phyloP scores from a whole-genome alignment of 2,888 invertebrate genomes.

The Tachystola acroxantha region DNA sequence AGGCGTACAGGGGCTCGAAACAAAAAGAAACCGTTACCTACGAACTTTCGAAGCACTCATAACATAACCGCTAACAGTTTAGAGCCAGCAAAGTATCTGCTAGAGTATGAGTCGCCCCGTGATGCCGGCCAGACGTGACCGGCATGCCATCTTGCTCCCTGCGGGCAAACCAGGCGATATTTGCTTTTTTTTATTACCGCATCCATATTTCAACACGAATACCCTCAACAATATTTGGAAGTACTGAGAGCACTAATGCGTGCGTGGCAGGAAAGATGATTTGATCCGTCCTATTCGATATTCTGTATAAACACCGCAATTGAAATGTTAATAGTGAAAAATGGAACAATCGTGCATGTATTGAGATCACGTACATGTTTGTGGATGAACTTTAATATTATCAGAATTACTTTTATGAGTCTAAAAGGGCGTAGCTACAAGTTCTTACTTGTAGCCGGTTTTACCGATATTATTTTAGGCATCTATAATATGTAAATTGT shows the following conservation, averaged over 20 bases:
- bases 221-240: constrained; percentile 64
- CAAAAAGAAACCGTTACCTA: constrained; percentile 30
- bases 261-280: constrained; percentile 64
- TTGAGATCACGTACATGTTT: no score
- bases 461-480: no score
- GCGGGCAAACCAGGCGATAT: constrained; percentile 51
- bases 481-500: no score
- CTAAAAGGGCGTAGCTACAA: no score
- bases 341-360: background rate
- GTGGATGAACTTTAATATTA: no score
- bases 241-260: constrained; percentile 61
- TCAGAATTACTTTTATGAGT: no score
- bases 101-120: constrained; percentile 37
- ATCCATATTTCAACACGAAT: constrained; percentile 71
- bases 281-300: constrained; percentile 40
- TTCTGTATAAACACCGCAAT: constrained; percentile 38
- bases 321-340: constrained; percentile 36
- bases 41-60: constrained; percentile 34
- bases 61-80: constrained; percentile 41
- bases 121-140: constrained; percentile 53
- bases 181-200: constrained; percentile 68
- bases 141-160: constrained; percentile 40
- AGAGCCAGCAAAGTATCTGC: constrained; percentile 31
- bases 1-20: constrained; percentile 19
- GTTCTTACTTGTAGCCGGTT: no score